Evolutionary conservation across 2,888 invertebrate species (phyloP), one percentile per base, ranked within the genome.

Genomic region (Agapostemon virescens): DNA sequence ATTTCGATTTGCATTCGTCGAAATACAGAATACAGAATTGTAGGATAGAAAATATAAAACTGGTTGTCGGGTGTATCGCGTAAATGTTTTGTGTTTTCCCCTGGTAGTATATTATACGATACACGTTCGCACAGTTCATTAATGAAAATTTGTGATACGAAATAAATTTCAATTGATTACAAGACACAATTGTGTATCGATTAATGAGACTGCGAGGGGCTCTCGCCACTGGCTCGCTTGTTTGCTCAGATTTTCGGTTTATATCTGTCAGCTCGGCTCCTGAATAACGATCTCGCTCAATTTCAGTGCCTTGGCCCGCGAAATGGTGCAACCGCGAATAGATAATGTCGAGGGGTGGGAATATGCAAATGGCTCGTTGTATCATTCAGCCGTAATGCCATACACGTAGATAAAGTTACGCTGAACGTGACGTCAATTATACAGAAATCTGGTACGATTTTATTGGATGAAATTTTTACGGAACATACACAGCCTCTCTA

Each of bases 271-370:
- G 77, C 69, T 55, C 71, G 83, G 68, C 77, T 84, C 69, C 83
- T 79, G 86, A 89, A 86, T 89, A 89, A 88, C 86, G 86, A 89
- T 86, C 84, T 77, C 71, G 75, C 78, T 79, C 83, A 85, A 85
- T 85, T 86, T 83, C 81, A 75, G 82, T 84, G 72, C 76, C 79
- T 84, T 82, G 78, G 70, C 69, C 74, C 78, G 74, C 76, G 85
- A 85, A 88, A 87, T 84, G 83, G 81, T 81, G 79, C 82, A 85
- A 88, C 87, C 80, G 81, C 84, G 87, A 83, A 82, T 82, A 85
- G 83, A 84, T 88, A 86, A 85, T 86, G 83, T 77, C 83, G 79
- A 72, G 69, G 79, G 82, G 75, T 61, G 82, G 82, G 79, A 73
- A 85, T 84, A 88, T 89, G 88, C 86, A 89, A 88, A 89, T 87